Evolutionary conservation across 2,113 vertebrate species (phyloP), one percentile per base, ranked within the genome.

Genomic region (Eolophus roseicapilla): DNA sequence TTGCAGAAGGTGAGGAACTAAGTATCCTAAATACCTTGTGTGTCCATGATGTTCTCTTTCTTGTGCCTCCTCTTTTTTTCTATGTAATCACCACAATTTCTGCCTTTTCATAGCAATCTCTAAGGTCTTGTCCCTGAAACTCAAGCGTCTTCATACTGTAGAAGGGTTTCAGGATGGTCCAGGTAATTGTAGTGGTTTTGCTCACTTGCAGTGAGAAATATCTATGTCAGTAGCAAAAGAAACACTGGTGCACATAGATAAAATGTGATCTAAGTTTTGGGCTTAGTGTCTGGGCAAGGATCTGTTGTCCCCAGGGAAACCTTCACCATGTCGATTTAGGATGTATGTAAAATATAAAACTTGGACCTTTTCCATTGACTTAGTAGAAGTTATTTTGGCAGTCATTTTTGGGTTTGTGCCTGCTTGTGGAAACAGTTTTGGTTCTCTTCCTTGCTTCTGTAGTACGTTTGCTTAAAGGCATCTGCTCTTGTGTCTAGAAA

Each of bases 211-310:
- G 35, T 39, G 52, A 78, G 78, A 78, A 74, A 15, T 46, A 13
- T 1, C 15, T 62, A 6, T 16, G 35, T 73, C 46, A 50, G 12
- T 27, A 49, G 14, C 35, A 62, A 62, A 41, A 44, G 20, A 28
- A 44, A n/a, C 11, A 29, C 9, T 24, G 20, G 17, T 2, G 3
- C 44, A n/a, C 1, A 0, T 15, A 20, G 24, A 39, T 74, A 28
- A 53, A 28, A 29, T 2, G 3, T n/a, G 15, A 41, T 76, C 24
- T 47, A 62, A 44, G n/a, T 33, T 57, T 62, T n/a, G 11, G 17
- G 41, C 41, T 31, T 62, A 55, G 8, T 27, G 5, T 62, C 15
- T 41, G 24, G 39, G 6, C 46, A 67, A 28, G 13, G 27, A 62
- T 49, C 46, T 62, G 23, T 39, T 82, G 46, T 73, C 27, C 64